Base-by-base conservation (phyloP, 1,140 invertebrate species). In the Eciton burchellii region DNA sequence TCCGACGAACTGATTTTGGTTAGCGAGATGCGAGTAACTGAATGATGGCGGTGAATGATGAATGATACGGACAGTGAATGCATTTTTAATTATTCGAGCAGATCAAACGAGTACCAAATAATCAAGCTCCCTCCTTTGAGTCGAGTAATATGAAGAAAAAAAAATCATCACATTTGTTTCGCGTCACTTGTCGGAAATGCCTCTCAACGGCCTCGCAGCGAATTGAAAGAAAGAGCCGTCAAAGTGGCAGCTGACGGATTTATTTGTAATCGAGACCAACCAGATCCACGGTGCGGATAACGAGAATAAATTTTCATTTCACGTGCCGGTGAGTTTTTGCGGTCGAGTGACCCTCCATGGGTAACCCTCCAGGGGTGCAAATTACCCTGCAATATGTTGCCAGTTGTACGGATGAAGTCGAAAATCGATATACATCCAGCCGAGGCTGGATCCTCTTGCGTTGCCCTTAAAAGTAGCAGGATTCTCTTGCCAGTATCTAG, bases 341-440 rank as follows among this genome's bases (percentile, higher is more conserved):
- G 70, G 83, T 29, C 71, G 86, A 90, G 57, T 83, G 76, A 81
- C 57, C 71, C 74, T 83, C 77, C 71, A 83, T 87, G 82, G 79
- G 52, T 47, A 54, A 70, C 63, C 47, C 71, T 76, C 45, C 29
- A 60, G 60, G n/a, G 54, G 60, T 45, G 83, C 88, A 90, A 90
- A 90, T 90, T 89, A 82, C 79, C 84, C 81, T 63, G 77, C 90
- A 91, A 91, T 91, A 91, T 90, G 90, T 91, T 87, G 83, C 84
- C 79, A 72, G 89, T 89, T 89, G 86, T 81, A 74, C 68, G 59
- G 65, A 54, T 49, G 62, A 82, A 85, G 82, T 84, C 66, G 62
- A 74, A 82, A 89, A 90, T 90, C 84, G 76, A 89, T 89, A 84
- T 49, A 49, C 47, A 52, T 49, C 49, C 59, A 41, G 57, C 52